Conservation (phyloP, 2,888 invertebrate genomes). For the Tubulanus polymorphus region DNA sequence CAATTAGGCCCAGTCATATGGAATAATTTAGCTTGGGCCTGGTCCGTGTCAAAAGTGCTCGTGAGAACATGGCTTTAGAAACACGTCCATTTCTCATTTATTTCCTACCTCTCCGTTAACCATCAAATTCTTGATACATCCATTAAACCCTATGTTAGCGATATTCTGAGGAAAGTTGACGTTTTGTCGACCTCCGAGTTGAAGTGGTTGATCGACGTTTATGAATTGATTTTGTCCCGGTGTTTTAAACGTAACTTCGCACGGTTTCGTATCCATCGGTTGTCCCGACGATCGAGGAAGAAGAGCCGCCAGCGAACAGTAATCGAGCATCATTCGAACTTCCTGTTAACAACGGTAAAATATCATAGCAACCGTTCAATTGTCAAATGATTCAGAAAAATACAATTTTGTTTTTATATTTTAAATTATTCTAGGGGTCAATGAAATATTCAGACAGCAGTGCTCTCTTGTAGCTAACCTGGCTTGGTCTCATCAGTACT, state of each 20-base stretch:
- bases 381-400: background rate
- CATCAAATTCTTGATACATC: slow-evolving; percentile 91
- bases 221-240: slow-evolving; percentile 94
- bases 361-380: background rate
- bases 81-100: no score
- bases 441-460: no score
- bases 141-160: slow-evolving; percentile 75
- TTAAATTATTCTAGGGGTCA: no score
- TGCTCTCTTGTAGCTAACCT: no score
- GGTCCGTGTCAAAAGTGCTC: no score
- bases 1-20: no score
- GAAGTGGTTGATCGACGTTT: slow-evolving; percentile 91
- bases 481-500: no score
- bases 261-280: background rate
- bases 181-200: slow-evolving; percentile 72
- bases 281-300: background rate
- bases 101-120: slow-evolving; percentile 76
- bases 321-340: background rate
- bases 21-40: no score
- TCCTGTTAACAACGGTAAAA: background rate
- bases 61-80: no score
- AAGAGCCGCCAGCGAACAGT: background rate
- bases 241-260: slow-evolving; percentile 79
- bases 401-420: no score
- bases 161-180: slow-evolving; percentile 22